phyloP scores from a whole-genome alignment of 1,140 invertebrate species.

The Drosophila arawakana region DNA sequence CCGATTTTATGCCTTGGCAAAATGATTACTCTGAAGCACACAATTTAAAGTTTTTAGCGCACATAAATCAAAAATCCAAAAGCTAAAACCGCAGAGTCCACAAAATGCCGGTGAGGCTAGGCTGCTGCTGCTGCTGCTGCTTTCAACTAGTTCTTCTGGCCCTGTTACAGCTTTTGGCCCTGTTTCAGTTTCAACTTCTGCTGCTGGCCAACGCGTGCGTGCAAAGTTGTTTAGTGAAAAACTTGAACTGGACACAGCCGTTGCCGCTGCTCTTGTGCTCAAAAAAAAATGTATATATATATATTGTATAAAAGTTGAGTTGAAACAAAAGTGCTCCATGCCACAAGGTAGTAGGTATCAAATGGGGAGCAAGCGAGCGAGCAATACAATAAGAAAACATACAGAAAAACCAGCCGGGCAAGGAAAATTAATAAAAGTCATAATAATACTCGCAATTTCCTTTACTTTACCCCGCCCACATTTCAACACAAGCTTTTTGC shows the following conservation, averaged over 20 bases:
- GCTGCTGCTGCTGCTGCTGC: background rate
- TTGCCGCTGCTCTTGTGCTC: slow-evolving; percentile 25
- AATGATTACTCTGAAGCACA: slow-evolving; percentile 71
- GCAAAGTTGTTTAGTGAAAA: slow-evolving; percentile 80
- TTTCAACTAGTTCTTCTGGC: slow-evolving; percentile 6
- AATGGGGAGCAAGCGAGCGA: background rate
- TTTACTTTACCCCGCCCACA: slow-evolving; percentile 64
- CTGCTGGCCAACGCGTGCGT: slow-evolving; percentile 58
- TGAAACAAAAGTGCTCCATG: slow-evolving; percentile 59
- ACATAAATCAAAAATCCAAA: slow-evolving; percentile 73
- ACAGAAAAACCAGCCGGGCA: slow-evolving; percentile 39
- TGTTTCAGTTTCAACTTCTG: slow-evolving; percentile 1
- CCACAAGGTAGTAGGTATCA: background rate
- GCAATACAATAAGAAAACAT: background rate
- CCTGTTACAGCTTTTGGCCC: background rate
- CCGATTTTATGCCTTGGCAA: slow-evolving; percentile 65
- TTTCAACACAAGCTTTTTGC: slow-evolving; percentile 58
- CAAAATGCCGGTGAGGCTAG: slow-evolving; percentile 14
- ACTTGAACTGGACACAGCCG: slow-evolving; percentile 74
- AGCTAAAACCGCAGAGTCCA: slow-evolving; percentile 43
- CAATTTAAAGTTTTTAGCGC: slow-evolving; percentile 75
- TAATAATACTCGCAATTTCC: slow-evolving; percentile 83
- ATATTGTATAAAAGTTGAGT: slow-evolving; percentile 50
- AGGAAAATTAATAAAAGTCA: slow-evolving; percentile 82
- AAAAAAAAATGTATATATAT: slow-evolving; percentile 12